phyloP scores from a whole-genome alignment of 2,113 vertebrate genomes.

The Cochlearius cochlearius region DNA sequence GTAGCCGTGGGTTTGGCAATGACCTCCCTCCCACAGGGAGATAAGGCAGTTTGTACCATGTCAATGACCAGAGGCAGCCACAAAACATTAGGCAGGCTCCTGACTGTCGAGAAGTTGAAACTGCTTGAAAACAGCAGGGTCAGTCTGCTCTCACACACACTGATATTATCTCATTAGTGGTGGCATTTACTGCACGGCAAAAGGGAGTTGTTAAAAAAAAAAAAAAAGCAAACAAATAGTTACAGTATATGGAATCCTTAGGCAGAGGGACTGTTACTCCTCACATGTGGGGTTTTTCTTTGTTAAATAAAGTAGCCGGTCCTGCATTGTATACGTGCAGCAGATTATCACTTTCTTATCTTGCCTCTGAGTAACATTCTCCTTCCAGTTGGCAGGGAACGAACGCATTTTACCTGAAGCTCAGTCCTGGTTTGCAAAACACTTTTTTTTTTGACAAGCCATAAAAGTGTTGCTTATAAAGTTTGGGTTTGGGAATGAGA shows the following conservation, averaged over 20 bases:
- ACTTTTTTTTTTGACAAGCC: neutral
- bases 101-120: conserved; percentile 66
- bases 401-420: neutral
- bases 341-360: neutral
- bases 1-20: conserved; percentile 64
- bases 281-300: neutral
- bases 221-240: neutral
- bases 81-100: conserved; percentile 75
- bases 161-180: conserved; percentile 74
- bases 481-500: neutral
- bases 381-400: neutral
- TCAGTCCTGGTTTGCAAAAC: neutral
- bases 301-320: neutral
- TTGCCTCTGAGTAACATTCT: neutral
- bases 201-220: conserved; percentile 1
- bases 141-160: conserved; percentile 58
- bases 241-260: neutral
- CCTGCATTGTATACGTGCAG: neutral
- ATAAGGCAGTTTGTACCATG: conserved; percentile 71
- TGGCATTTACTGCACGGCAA: conserved; percentile 57
- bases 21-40: conserved; percentile 56
- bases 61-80: conserved; percentile 72
- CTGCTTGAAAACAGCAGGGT: conserved; percentile 61
- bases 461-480: neutral
- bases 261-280: neutral